phyloP scores from a whole-genome alignment of 37 sponge, comb jelly and placozoan species.

The Oscarella lobularis region DNA sequence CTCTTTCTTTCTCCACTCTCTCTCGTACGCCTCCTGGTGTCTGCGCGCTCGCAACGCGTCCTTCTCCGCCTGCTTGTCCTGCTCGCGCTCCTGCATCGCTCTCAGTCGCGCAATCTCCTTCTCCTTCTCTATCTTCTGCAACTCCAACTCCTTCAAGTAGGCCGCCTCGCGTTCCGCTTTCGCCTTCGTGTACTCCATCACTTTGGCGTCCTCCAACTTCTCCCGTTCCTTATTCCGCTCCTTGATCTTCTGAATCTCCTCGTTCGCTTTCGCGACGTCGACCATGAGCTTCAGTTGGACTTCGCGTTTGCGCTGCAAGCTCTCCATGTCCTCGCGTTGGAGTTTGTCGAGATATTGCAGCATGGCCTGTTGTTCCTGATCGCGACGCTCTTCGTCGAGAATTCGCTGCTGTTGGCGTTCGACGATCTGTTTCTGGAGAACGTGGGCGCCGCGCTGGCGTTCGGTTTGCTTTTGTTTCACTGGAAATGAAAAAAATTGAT shows the following conservation, averaged over 20 bases:
- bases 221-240: slow-evolving; percentile 49
- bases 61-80: slow-evolving; percentile 96
- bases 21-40: slow-evolving; percentile 90
- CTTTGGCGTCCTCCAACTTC: slow-evolving; percentile 75
- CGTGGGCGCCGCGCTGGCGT: slow-evolving; percentile 48
- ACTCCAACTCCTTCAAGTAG: slow-evolving; percentile 64
- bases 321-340: slow-evolving; percentile 80
- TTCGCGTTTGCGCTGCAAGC: slow-evolving; percentile 63
- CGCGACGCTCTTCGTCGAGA: slow-evolving; percentile 79
- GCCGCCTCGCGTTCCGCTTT: slow-evolving; percentile 84
- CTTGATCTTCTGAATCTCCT: slow-evolving; percentile 85
- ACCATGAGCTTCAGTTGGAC: slow-evolving; percentile 78
- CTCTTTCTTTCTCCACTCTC: slow-evolving; percentile 90
- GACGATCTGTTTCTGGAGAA: slow-evolving; percentile 83
- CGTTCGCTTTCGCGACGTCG: slow-evolving; percentile 52
- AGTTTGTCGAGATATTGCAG: slow-evolving; percentile 60
- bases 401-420: slow-evolving; percentile 72
- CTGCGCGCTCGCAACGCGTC: slow-evolving; percentile 91
- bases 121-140: slow-evolving; percentile 84
- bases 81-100: slow-evolving; percentile 93
- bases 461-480: slow-evolving; percentile 14
- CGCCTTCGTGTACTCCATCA: slow-evolving; percentile 81
- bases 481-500: too few relatives aligned
- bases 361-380: slow-evolving; percentile 93
- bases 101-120: slow-evolving; percentile 81